These are phyloP conservation scores for Ceratotherium simum DNA, from an alignment of 2,113 vertebrate species.

Conservation along the genomic window DNA sequence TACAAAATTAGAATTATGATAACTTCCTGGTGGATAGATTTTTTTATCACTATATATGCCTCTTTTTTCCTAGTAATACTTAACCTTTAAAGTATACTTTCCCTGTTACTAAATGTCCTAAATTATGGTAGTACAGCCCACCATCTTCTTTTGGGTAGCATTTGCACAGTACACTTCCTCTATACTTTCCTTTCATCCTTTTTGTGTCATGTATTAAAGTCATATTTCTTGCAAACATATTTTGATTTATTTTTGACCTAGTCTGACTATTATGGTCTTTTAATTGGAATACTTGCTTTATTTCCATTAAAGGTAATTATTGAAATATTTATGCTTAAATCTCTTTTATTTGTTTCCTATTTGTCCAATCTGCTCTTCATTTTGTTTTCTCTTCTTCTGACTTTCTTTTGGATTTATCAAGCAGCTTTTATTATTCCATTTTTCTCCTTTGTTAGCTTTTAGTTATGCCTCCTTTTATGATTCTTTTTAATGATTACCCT, in stretches of 20 bases:
- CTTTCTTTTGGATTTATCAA: neutral
- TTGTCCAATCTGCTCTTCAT: neutral
- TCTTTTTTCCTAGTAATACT: neutral
- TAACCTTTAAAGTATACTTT: neutral
- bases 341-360: neutral
- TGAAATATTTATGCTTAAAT: slow-evolving; percentile 3
- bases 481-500: slow-evolving; percentile 4
- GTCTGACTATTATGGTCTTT: neutral
- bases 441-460: slow-evolving; percentile 4
- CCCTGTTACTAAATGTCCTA: neutral
- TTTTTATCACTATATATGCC: neutral
- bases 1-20: neutral
- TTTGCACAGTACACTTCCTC: neutral
- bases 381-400: neutral
- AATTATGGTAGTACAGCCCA: no score
- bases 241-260: neutral
- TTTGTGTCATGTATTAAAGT: neutral
- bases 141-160: neutral
- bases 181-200: neutral
- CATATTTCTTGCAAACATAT: neutral
- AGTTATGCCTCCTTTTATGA: neutral
- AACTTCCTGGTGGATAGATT: neutral
- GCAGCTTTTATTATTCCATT: neutral
- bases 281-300: neutral
- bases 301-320: neutral